phyloP scores from a whole-genome alignment of 2,888 invertebrate species.

The Myopa tessellatipennis region DNA sequence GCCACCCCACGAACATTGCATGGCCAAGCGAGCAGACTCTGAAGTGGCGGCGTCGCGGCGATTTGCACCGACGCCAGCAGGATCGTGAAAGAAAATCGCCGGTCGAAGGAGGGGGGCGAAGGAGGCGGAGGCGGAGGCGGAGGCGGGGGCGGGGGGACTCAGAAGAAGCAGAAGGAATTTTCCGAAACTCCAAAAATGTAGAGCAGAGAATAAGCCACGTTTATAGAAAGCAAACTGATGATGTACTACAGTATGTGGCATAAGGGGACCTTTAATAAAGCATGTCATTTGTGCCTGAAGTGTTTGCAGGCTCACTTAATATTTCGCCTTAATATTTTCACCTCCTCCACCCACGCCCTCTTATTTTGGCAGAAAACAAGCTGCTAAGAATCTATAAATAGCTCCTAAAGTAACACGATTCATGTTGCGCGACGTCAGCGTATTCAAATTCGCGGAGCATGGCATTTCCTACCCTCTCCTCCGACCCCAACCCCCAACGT shows the following conservation, averaged over 20 bases:
- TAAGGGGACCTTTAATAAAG: no score
- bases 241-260: no score
- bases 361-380: no score
- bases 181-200: no score
- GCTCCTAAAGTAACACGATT: background rate
- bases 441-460: conserved; percentile 9
- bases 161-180: background rate
- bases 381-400: background rate
- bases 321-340: background rate
- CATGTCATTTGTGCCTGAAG: no score
- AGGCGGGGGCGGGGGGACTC: background rate
- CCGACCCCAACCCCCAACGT: background rate
- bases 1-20: background rate
- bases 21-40: background rate
- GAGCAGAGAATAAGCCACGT: no score
- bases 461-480: background rate
- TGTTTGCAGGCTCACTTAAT: background rate
- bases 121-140: background rate
- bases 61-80: conserved; percentile 6
- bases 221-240: background rate
- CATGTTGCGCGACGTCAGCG: background rate
- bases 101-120: background rate
- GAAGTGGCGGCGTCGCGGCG: conserved; percentile 5
- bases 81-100: background rate
- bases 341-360: no score